These are phyloP conservation scores for Lasiommata megera DNA, from an alignment of 2,888 invertebrate species.

Conservation along the genomic window DNA sequence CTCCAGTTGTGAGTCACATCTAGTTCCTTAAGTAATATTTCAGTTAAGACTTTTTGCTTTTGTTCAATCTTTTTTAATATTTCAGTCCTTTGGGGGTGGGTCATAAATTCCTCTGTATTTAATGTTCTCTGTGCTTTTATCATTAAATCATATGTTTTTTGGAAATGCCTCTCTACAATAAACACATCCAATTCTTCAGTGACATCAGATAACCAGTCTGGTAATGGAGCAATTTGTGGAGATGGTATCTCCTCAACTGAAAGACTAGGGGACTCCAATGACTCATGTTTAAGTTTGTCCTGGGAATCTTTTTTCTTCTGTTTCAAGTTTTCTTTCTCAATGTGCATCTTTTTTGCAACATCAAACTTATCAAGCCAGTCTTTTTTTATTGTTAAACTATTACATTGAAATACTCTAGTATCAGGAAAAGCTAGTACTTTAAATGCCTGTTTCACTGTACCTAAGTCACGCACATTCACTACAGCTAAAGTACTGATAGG, in stretches of 20 bases:
- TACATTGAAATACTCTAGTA: constrained; percentile 94
- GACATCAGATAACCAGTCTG: constrained; percentile 95
- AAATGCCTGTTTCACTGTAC: constrained; percentile 94
- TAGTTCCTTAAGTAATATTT: constrained; percentile 93
- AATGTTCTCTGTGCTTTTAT: constrained; percentile 76
- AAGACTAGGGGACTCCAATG: constrained; percentile 70
- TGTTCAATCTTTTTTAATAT: constrained; percentile 83
- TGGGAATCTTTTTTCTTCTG: constrained; percentile 71
- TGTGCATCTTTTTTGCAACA: constrained; percentile 90
- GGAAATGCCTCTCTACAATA: constrained; percentile 97
- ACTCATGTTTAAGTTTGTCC: constrained; percentile 65
- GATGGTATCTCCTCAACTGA: constrained; percentile 71
- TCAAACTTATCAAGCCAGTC: constrained; percentile 97
- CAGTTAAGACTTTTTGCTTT: constrained; percentile 89
- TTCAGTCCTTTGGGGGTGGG: constrained; percentile 62
- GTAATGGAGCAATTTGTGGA: constrained; percentile 69
- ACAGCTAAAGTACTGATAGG: constrained; percentile 94
- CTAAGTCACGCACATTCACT: constrained; percentile 95
- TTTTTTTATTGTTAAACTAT: constrained; percentile 89
- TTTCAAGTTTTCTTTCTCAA: constrained; percentile 83
- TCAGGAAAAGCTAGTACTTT: constrained; percentile 97
- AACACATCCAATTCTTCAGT: constrained; percentile 97
- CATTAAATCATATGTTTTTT: constrained; percentile 92
- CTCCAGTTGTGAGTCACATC: constrained; percentile 95
- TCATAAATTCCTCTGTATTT: constrained; percentile 62